Base-by-base conservation (phyloP, 2,113 vertebrate genomes). In the Lipophrys pholis region DNA sequence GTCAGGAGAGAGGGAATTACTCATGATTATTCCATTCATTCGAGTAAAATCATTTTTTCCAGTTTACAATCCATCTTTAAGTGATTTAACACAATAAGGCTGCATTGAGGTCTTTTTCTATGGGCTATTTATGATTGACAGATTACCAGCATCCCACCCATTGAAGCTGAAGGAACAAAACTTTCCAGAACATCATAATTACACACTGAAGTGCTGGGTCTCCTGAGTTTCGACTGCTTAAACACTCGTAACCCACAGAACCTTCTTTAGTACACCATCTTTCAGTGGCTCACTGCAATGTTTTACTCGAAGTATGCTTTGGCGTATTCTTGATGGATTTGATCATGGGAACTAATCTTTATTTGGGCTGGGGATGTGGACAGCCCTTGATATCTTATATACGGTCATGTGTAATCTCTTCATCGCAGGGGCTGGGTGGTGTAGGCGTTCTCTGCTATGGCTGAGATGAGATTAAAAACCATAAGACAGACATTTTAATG, bases 271-370 rank as follows among this genome's bases (percentile, higher is more conserved):
- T 40, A 16, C 50, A 81, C 1, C 57, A 64, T 63, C 40, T 62
- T 64, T 82, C 77, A 81, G 14, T 61, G 63, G 75, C 50, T 49
- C 11, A 1, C 30, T 39, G 78, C 57, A 68, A 81, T 85, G 76
- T 82, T 81, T 87, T 43, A 71, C 77, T 58, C 64, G 53, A 77
- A 63, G 80, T 67, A 73, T 59, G 38, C 42, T 72, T 73, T 42
- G 5, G 53, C 67, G 15, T 69, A 82, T 66, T 67, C 55, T 67
- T 67, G 46, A 82, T n/a, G 16, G 52, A 58, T 90, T 81, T 74
- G 51, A 82, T 88, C 84, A 73, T 85, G 87, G 81, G 81, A 90
- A 87, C 48, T 1, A 6, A 69, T 42, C 73, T 84, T 84, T 82
- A 86, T 88, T 86, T 83, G 63, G 75, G 55, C 50, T 53, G 0